Conservation (phyloP, 2,888 invertebrate species). For the Diaphora mendica region DNA sequence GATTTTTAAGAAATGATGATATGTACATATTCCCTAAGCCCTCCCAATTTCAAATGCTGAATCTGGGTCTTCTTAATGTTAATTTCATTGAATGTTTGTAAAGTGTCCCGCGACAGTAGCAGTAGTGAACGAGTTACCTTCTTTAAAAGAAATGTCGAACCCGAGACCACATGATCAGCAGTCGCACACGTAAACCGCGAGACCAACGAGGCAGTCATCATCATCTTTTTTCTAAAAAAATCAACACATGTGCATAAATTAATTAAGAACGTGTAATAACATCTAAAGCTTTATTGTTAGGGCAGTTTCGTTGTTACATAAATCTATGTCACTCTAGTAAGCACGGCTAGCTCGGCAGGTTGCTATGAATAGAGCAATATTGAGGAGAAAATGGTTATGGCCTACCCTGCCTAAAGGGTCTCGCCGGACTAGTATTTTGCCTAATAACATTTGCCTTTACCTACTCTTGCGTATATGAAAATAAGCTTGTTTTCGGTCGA, state of each 20-base stretch:
- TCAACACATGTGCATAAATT: background rate
- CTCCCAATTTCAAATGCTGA: too few relatives aligned
- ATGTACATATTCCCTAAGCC: too few relatives aligned
- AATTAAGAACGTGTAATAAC: slow-evolving; percentile 8
- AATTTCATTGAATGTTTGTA: too few relatives aligned
- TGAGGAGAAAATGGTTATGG: slow-evolving; percentile 67
- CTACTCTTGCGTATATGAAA: slow-evolving; percentile 50
- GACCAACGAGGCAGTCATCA: too few relatives aligned
- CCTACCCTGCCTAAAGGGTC: slow-evolving; percentile 60
- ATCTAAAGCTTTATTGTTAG: background rate
- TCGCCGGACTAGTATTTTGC: slow-evolving; percentile 63
- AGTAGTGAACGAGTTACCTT: too few relatives aligned
- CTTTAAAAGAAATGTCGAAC: too few relatives aligned
- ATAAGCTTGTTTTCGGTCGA: slow-evolving; percentile 49
- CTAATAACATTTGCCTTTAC: slow-evolving; percentile 65
- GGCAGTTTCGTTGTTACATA: slow-evolving; percentile 23
- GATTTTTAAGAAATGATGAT: too few relatives aligned
- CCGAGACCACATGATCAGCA: too few relatives aligned
- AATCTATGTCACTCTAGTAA: slow-evolving; percentile 46
- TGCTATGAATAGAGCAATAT: slow-evolving; percentile 58
- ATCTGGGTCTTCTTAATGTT: too few relatives aligned
- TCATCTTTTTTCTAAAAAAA: background rate
- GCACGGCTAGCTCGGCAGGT: slow-evolving; percentile 32
- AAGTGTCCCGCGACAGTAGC: too few relatives aligned
- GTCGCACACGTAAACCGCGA: too few relatives aligned